Evolutionary conservation across 2,113 vertebrate genomes (phyloP).

Genomic region (Psilopogon haemacephalus): DNA sequence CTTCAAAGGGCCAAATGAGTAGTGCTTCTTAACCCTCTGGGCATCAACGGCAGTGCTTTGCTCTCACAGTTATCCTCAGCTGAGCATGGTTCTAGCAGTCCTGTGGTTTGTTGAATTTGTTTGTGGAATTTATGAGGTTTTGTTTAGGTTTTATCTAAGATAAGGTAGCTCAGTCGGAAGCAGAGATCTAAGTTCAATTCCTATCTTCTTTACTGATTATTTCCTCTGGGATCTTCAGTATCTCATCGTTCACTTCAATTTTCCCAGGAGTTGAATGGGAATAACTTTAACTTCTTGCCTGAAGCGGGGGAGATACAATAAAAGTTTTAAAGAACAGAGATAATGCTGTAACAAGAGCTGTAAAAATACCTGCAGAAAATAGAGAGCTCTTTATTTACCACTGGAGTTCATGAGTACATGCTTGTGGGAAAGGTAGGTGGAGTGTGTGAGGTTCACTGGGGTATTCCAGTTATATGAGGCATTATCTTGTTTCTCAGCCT

Average conservation of each 20-base stretch:
- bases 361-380: background rate
- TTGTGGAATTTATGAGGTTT: background rate
- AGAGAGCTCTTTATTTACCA: background rate
- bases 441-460: background rate
- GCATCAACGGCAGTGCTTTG: background rate
- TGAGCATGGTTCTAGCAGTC: background rate
- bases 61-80: background rate
- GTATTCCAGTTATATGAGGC: background rate
- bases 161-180: background rate
- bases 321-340: background rate
- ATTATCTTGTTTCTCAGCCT: background rate
- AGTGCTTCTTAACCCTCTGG: background rate
- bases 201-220: background rate
- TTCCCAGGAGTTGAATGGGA: fast-evolving
- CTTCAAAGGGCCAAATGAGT: background rate
- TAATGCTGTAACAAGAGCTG: background rate
- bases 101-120: background rate
- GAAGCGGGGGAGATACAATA: background rate
- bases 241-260: background rate
- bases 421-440: background rate
- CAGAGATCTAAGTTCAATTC: background rate
- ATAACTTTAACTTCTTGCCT: background rate
- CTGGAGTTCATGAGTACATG: background rate
- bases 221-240: background rate
- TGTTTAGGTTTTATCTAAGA: background rate